phyloP scores from a whole-genome alignment of 2,888 invertebrate genomes.

The Antheraea yamamai region DNA sequence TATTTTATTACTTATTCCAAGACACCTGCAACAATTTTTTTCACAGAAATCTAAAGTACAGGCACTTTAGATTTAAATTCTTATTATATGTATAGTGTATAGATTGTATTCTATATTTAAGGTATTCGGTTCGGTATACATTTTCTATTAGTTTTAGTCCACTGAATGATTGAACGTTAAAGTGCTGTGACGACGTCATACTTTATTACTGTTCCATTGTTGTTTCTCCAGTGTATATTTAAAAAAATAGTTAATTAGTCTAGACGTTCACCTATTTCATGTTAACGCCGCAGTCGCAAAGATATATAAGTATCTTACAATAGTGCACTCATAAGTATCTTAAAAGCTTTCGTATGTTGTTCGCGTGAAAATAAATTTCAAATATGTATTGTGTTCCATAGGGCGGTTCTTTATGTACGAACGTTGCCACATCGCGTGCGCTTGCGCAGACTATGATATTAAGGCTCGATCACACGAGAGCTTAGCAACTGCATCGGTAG shows the following conservation, averaged over 20 bases:
- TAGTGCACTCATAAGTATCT: not conserved
- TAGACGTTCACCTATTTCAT: not conserved
- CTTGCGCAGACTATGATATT: constrained; percentile 40
- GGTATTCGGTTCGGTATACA: too few species aligned
- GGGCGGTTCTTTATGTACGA: constrained; percentile 53
- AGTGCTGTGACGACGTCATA: too few species aligned
- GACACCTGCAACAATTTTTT: too few species aligned
- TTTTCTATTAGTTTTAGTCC: too few species aligned
- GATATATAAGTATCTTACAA: not conserved
- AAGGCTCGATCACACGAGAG: constrained; percentile 28
- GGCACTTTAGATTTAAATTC: too few species aligned
- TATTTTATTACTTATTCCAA: too few species aligned
- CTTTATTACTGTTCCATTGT: too few species aligned
- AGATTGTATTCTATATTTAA: too few species aligned
- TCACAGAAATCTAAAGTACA: too few species aligned
- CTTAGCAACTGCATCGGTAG: not conserved
- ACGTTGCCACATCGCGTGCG: constrained; percentile 59
- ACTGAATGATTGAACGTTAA: too few species aligned
- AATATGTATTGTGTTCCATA: constrained; percentile 41
- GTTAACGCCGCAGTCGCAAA: not conserved
- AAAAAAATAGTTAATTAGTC: not conserved
- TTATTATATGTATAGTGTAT: too few species aligned
- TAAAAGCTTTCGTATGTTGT: constrained; percentile 15
- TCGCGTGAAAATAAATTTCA: constrained; percentile 28
- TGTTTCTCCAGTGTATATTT: not conserved